Conservation (phyloP, 2,888 invertebrate genomes). For the Tipula lateralis region DNA sequence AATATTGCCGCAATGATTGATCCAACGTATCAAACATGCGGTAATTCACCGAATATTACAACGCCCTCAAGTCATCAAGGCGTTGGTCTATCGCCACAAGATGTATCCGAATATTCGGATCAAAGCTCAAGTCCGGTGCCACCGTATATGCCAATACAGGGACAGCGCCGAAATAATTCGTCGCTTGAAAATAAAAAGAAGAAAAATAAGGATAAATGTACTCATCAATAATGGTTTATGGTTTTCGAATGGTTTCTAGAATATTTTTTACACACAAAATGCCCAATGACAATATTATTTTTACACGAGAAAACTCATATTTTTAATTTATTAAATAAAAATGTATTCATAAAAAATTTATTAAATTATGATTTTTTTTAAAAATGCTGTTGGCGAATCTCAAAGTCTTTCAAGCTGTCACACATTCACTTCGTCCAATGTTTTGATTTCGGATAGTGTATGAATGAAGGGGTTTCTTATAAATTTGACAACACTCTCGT, state of each 20-base stretch:
- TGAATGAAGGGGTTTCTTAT: no score
- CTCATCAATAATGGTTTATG: conserved; percentile 53
- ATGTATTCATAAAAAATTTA: background rate
- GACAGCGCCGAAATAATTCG: conserved; percentile 63
- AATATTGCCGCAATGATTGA: conserved; percentile 66
- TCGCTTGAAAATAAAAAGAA: conserved; percentile 58
- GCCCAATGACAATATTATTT: conserved; percentile 11
- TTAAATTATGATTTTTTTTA: background rate
- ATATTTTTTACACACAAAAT: background rate
- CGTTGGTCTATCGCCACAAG: conserved; percentile 36
- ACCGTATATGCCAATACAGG: conserved; percentile 75
- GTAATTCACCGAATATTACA: conserved; percentile 41
- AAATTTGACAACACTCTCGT: no score
- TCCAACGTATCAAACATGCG: conserved; percentile 54
- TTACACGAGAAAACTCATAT: background rate
- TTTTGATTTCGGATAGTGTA: no score
- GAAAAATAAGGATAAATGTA: conserved; percentile 58
- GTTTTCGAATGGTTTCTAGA: background rate
- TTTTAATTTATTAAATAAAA: conserved; percentile 1
- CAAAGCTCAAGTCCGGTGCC: conserved; percentile 55
- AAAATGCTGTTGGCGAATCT: no score
- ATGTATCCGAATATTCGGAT: conserved; percentile 45
- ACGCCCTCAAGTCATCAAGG: conserved; percentile 35
- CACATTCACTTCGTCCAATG: no score
- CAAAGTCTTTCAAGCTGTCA: no score